Conservation (phyloP, 2,888 invertebrate genomes). For the Petrophora chlorosata region DNA sequence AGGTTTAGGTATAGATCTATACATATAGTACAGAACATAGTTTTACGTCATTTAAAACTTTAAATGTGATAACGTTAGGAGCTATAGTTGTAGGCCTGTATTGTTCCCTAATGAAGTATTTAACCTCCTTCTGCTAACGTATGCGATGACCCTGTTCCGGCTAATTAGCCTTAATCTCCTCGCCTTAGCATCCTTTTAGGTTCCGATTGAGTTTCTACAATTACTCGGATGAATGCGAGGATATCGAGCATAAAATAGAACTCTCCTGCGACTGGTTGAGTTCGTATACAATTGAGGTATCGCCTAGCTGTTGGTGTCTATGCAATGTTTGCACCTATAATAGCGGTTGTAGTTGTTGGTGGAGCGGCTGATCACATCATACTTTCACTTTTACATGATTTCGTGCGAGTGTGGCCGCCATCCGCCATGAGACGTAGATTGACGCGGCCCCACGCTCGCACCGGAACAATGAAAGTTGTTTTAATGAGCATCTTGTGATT, state of each 20-base stretch:
- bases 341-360: conserved; percentile 41
- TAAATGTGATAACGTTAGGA: neutral
- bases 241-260: neutral
- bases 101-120: conserved; percentile 43
- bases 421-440: conserved; percentile 46
- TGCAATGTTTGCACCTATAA: conserved; percentile 36
- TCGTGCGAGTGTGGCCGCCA: conserved; percentile 63
- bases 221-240: conserved; percentile 5
- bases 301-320: neutral
- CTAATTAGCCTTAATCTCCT: conserved; percentile 42
- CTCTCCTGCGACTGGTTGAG: neutral
- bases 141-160: conserved; percentile 37
- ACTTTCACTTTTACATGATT: conserved; percentile 81
- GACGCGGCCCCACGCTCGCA: conserved; percentile 55
- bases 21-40: too few species aligned
- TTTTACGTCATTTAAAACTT: too few species aligned
- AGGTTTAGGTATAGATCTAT: neutral
- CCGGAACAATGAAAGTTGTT: conserved; percentile 75
- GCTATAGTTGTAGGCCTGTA: conserved; percentile 18
- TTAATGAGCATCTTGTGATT: conserved; percentile 53
- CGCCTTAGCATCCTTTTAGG: conserved; percentile 22
- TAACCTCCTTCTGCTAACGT: conserved; percentile 46
- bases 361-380: conserved; percentile 64
- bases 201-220: conserved; percentile 20
- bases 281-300: neutral